Evolutionary conservation across 2,113 vertebrate genomes (phyloP), one percentile per base, ranked within the genome.

Genomic region (Guaruba guarouba): DNA sequence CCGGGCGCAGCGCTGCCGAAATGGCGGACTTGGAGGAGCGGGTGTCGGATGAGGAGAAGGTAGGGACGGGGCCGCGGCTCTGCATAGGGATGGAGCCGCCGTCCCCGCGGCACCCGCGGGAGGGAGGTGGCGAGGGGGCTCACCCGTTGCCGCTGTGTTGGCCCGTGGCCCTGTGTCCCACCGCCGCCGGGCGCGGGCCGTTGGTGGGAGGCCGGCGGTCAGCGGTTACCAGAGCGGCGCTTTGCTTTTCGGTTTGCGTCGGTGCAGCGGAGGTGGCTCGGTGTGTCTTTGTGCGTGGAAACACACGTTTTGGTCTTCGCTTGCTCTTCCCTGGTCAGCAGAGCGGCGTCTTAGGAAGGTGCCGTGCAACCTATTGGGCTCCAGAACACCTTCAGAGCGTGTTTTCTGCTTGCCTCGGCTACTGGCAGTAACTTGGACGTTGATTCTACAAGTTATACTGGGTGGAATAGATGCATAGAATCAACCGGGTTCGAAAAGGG

Each of bases 1-100:
- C 62, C 81, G 86, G 81, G 77, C 97, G 97, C 97, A 97, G 96
- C 97, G 98, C 98, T 94, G 98, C 96, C 98, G 98, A 99, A 97
- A 99, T 99, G 99, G 99, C 99, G 92, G 98, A 99, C 95, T 97
- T 98, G 85, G 99, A 99, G 55, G 99, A 99, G 77, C 98, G 98
- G 96, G 98, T 99, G 95, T 98, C 98, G 95, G 98, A 99, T 77
- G 98, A 99, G 75, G 99, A 99, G 96, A 99, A 99, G 99, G 99
- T 99, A 99, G 92, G 96, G 96, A 76, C 1, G 46, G 18, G 61
- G 37, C 12, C 2, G 2, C 3, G 43, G 43, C 1, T 44, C 43
- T 9, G 43, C 17, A 1, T 1, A 1, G 43, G 43, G 96, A 76
- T 0, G 39, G 18, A 54, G n/a, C 12, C 3, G 2, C 3, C 2